Percentiles rank a stretch among this genome's conserved stretches.
These are phyloP conservation scores for Diarsia mendica DNA, from an alignment of 2,888 invertebrate genomes.

Conservation along the genomic window DNA sequence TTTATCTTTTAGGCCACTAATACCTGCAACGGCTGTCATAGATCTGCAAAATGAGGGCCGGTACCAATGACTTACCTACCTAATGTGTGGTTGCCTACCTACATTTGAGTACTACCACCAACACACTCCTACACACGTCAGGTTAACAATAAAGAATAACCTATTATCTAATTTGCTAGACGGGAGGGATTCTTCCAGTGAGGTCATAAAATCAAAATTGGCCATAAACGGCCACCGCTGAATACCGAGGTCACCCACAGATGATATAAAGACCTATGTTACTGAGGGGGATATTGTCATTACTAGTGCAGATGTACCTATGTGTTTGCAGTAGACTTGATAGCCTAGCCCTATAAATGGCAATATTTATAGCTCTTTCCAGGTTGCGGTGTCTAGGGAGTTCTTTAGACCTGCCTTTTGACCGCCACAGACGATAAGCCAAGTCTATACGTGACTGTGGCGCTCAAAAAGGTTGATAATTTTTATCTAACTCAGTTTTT, in stretches of 20 bases:
- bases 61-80: too few species aligned
- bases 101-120: background rate
- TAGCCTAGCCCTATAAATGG: background rate
- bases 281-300: constrained; percentile 4
- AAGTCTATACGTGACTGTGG: too few species aligned
- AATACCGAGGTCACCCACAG: constrained; percentile 27
- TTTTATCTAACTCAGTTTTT: too few species aligned
- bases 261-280: constrained; percentile 16
- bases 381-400: too few species aligned
- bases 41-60: background rate
- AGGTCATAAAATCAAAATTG: constrained; percentile 54
- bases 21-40: background rate
- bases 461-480: too few species aligned
- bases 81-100: background rate
- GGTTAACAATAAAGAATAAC: constrained; percentile 45
- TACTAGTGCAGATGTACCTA: background rate
- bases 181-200: constrained; percentile 33
- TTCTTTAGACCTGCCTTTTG: too few species aligned
- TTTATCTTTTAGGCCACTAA: background rate
- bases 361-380: background rate
- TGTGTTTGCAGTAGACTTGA: background rate
- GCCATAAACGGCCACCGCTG: constrained; percentile 17
- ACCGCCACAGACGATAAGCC: too few species aligned
- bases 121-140: constrained; percentile 16
- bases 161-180: constrained; percentile 52